Conservation (phyloP, 2,888 invertebrate species). For the Chaetogeoica ovagalla region DNA sequence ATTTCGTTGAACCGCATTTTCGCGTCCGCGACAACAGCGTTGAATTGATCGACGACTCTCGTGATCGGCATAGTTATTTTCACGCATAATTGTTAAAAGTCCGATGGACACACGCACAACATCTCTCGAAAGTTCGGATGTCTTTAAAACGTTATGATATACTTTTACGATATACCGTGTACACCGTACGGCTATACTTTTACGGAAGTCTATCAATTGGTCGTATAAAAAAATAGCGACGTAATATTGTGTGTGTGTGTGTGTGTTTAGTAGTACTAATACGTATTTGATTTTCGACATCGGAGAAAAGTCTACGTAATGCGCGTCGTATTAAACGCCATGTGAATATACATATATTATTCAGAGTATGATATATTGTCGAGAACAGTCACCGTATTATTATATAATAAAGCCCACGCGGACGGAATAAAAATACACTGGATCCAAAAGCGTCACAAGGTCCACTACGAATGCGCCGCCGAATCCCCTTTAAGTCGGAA, state of each 20-base stretch:
- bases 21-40: no score
- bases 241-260: background rate
- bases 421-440: conserved; percentile 1
- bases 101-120: no score
- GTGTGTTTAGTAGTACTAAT: background rate
- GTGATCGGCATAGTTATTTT: no score
- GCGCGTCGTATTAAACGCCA: background rate
- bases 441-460: background rate
- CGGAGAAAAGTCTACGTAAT: background rate
- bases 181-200: no score
- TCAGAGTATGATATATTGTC: conserved; percentile 12
- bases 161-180: no score
- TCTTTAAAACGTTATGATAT: no score
- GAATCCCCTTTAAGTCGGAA: background rate
- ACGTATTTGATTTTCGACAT: background rate
- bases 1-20: no score
- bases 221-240: no score
- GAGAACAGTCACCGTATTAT: background rate
- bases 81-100: no score
- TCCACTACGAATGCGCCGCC: background rate
- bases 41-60: no score
- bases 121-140: no score
- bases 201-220: no score
- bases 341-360: background rate
- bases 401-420: background rate